Evolutionary conservation across 1,140 invertebrate species (phyloP).

Genomic region (Lepidurus apus): DNA sequence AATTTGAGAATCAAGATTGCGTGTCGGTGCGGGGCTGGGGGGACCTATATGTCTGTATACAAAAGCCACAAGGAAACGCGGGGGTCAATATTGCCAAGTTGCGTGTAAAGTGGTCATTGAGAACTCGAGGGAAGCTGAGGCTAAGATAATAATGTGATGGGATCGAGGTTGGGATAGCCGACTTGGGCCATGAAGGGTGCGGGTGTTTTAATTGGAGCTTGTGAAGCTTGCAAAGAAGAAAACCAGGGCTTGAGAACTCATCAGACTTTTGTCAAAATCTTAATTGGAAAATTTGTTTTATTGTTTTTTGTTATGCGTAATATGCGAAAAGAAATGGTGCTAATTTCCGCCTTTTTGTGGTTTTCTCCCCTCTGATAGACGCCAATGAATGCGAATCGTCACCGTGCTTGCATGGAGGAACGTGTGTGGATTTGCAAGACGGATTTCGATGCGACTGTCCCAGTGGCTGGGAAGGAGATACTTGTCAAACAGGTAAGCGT

Average conservation of each 20-base stretch:
- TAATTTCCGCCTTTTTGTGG: slow-evolving; percentile 24
- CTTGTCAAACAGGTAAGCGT: slow-evolving; percentile 63
- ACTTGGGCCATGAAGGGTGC: neutral
- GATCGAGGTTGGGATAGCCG: neutral
- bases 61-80: neutral
- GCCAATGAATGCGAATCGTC: slow-evolving; percentile 68
- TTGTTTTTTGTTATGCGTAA: neutral
- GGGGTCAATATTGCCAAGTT: neutral
- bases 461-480: slow-evolving; percentile 70
- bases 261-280: too few relatives aligned
- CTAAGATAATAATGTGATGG: neutral
- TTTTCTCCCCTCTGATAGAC: slow-evolving; percentile 44
- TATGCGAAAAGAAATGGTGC: neutral
- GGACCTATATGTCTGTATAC: neutral
- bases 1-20: slow-evolving; percentile 3
- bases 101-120: slow-evolving; percentile 2
- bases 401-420: slow-evolving; percentile 81
- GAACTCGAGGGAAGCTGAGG: neutral
- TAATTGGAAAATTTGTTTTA: neutral
- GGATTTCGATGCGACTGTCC: slow-evolving; percentile 71
- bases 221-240: neutral
- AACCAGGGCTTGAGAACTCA: neutral
- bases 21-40: neutral
- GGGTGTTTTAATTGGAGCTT: slow-evolving; percentile 5
- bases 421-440: slow-evolving; percentile 69